Evolutionary conservation across 2,797 vertebrate species (phyloP), one percentile per base, ranked within the genome.

Genomic region (Psittacula echo): DNA sequence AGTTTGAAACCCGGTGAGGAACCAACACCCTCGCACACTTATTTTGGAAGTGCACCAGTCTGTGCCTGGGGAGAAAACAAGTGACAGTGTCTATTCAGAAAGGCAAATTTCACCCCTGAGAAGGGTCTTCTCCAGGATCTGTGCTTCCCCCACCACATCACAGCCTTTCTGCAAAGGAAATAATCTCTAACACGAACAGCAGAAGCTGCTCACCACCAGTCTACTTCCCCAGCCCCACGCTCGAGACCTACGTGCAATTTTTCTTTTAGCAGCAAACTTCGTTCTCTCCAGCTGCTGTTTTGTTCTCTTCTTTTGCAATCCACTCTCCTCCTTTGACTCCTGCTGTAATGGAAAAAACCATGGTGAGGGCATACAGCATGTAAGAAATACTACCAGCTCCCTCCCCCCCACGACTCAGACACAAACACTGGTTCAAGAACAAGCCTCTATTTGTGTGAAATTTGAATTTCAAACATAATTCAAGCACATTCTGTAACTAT

Each of bases 241-340:
- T 60, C 4, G 0, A 97, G 92, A 98, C 98, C 84, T 98, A 98
- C 98, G 98, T 98, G 98, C 93, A 95, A 98, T 98, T 97, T 97
- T 98, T 90, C 98, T 98, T 95, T 97, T 98, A 90, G 97, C 93
- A 94, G 97, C 72, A 95, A 96, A 97, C 84, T 97, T 98, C 9
- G 82, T 76, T 97, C 96, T 97, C 79, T 98, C 97, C 48, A 94
- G 94, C 89, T 97, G 97, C 88, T 97, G 96, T 92, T 97, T 97
- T 91, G 93, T 95, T 97, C 97, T 98, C 92, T 90, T 98, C 96
- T 95, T 98, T 87, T 96, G 97, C 75, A 97, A 93, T 95, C 81
- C 95, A 61, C 92, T 97, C 79, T 98, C 97, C 58, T 98, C 97
- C 81, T 98, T 97, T 70, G 96, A 89, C 81, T 98, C 98, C 97